Base-by-base conservation (phyloP, 2,888 invertebrate species). In the Dioctria linearis region DNA sequence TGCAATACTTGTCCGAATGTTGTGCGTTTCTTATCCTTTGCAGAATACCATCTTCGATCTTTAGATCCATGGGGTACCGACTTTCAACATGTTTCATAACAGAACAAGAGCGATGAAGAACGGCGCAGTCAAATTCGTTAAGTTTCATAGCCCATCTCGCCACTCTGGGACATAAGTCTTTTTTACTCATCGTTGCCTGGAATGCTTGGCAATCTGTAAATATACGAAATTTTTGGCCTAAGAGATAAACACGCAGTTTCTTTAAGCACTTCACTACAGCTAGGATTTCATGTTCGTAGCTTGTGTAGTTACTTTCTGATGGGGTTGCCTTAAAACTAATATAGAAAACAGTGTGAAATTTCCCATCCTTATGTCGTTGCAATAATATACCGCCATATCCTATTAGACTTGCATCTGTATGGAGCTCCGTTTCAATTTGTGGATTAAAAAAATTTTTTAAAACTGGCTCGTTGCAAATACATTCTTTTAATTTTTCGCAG, bases 381-480 rank as follows among this genome's bases (percentile, higher is more conserved):
- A 86, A 43, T 4, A 86, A 49, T 0, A 86, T 84, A 1, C 84
- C 84, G 3, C 85, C 85, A 66, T 85, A 81, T 2, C 86, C 86
- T 0, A 84, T 37, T n/a, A 83, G 42, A 73, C 85, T 85, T 3
- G 86, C 86, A 80, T 86, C 86, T 0, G 85, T 86, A 59, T 86
- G 86, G 2, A 86, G 59, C 71, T 86, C 85, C 8, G 84, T 84
- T 25, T 81, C 80, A 5, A 80, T 61, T 79, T 82, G 78, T 4
- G 83, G 84, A 57, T 85, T 80, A 78, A 86, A 80, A 0, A 87
- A 59, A n/a, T n/a, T n/a, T 2, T 84, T 82, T 5, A 87, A 80
- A 8, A 86, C 82, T 39, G 83, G 85, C 71, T 83, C 25, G 37
- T 59, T 71, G 3, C 61, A 43, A 49, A 83, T 51, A 8, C 51